Percentiles rank a stretch among this genome's conserved stretches.
phyloP scores from a whole-genome alignment of 2,113 vertebrate species.

The Chaetodon trifascialis region DNA sequence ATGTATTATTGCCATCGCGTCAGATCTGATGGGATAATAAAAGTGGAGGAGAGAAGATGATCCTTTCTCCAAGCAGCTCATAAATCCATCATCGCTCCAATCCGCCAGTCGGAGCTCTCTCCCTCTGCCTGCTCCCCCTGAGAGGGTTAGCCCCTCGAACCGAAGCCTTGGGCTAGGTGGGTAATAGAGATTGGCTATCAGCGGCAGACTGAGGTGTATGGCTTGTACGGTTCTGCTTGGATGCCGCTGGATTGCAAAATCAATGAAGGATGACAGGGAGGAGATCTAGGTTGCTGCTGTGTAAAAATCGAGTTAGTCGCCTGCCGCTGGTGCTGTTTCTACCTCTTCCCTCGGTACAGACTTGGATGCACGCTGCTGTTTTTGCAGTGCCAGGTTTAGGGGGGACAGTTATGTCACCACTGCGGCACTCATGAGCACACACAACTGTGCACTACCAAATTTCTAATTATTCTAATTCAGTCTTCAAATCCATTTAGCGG shows the following conservation, averaged over 20 bases:
- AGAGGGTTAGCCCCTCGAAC: conserved; percentile 59
- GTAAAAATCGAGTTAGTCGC: conserved; percentile 60
- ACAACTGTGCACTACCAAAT: conserved; percentile 27
- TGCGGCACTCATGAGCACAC: conserved; percentile 50
- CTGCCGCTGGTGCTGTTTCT: conserved; percentile 25
- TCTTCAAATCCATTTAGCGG: conserved; percentile 28
- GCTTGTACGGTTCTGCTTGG: conserved; percentile 74
- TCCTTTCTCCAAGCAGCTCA: conserved; percentile 68
- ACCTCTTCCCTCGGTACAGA: conserved; percentile 16
- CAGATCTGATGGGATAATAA: conserved; percentile 80
- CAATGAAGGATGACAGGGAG: conserved; percentile 81
- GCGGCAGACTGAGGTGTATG: conserved; percentile 66
- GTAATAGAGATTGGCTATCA: conserved; percentile 78
- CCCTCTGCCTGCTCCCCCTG: conserved; percentile 30
- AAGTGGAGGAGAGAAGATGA: conserved; percentile 67
- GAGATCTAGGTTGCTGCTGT: conserved; percentile 68
- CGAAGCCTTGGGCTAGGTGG: conserved; percentile 63
- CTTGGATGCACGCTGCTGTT: conserved; percentile 34
- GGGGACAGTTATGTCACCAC: conserved; percentile 61
- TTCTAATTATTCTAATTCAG: conserved; percentile 54
- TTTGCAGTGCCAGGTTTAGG: conserved; percentile 54
- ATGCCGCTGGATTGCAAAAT: conserved; percentile 81
- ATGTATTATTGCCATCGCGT: conserved; percentile 68
- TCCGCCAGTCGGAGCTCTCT: conserved; percentile 55
- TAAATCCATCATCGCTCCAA: conserved; percentile 71